A percentile compares a stretch with the other conserved stretches of the same genome.
phyloP scores from a whole-genome alignment of 2,113 vertebrate genomes.

The Gulo gulo region DNA sequence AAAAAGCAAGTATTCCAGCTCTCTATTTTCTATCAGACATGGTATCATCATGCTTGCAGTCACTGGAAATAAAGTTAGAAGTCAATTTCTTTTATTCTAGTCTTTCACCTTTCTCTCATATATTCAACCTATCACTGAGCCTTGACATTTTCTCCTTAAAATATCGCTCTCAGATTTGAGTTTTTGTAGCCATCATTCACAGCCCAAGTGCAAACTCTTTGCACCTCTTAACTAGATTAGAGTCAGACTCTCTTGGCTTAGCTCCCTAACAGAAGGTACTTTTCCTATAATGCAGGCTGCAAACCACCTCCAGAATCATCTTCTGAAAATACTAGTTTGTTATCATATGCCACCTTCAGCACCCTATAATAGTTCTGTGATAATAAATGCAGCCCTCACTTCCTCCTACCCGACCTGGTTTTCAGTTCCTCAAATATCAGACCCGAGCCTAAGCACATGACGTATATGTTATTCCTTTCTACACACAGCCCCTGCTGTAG shows the following conservation, averaged over 20 bases:
- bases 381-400: constrained; percentile 32
- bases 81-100: neutral
- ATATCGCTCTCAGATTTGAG: constrained; percentile 50
- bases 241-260: constrained; percentile 68
- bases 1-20: neutral
- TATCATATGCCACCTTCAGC: constrained; percentile 49
- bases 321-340: constrained; percentile 66
- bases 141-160: constrained; percentile 61
- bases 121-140: constrained; percentile 1
- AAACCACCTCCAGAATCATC: constrained; percentile 59
- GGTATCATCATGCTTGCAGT: neutral
- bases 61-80: neutral
- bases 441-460: neutral
- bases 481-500: fast-evolving
- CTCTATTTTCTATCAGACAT: neutral
- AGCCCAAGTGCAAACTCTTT: constrained; percentile 69
- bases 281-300: constrained; percentile 63
- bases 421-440: neutral
- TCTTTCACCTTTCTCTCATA: constrained; percentile 45
- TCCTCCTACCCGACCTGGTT: neutral
- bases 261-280: constrained; percentile 74
- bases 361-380: constrained; percentile 38
- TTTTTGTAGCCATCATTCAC: constrained; percentile 56
- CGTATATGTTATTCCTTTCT: fast-evolving
- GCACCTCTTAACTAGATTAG: constrained; percentile 72